These are phyloP conservation scores for Diachasma alloeum DNA, from an alignment of 1,140 invertebrate species.

Conservation along the genomic window DNA sequence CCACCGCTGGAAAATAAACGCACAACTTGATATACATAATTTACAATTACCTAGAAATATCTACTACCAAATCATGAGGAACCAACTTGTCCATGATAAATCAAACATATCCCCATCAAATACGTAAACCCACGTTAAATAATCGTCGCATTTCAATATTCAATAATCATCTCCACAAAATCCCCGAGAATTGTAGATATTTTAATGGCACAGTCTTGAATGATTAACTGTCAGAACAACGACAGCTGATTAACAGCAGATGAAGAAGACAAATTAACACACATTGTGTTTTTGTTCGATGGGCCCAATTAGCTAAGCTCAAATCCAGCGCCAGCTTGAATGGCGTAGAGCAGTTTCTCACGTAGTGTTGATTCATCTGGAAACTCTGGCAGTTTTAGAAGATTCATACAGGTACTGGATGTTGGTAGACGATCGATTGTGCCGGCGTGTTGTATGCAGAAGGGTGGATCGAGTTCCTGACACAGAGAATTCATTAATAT, in stretches of 20 bases:
- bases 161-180: neutral
- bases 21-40: neutral
- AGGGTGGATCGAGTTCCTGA: conserved; percentile 91
- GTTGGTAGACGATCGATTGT: conserved; percentile 89
- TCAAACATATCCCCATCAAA: neutral
- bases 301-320: conserved; percentile 81
- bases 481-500: neutral
- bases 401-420: conserved; percentile 97
- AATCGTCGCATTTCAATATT: neutral
- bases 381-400: conserved; percentile 94
- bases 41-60: neutral
- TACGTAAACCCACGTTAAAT: neutral
- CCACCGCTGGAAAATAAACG: neutral
- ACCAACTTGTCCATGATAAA: neutral
- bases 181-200: conserved; percentile 3
- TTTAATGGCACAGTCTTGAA: neutral
- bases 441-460: conserved; percentile 93
- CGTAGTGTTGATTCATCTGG: conserved; percentile 78
- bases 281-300: neutral
- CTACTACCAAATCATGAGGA: neutral
- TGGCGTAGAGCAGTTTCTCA: conserved; percentile 91
- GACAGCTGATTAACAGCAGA: neutral
- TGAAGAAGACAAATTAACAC: neutral
- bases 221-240: neutral
- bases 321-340: conserved; percentile 94